Evolutionary conservation across 1,140 invertebrate species (phyloP), one percentile per base, ranked within the genome.

Genomic region (Popillia japonica): DNA sequence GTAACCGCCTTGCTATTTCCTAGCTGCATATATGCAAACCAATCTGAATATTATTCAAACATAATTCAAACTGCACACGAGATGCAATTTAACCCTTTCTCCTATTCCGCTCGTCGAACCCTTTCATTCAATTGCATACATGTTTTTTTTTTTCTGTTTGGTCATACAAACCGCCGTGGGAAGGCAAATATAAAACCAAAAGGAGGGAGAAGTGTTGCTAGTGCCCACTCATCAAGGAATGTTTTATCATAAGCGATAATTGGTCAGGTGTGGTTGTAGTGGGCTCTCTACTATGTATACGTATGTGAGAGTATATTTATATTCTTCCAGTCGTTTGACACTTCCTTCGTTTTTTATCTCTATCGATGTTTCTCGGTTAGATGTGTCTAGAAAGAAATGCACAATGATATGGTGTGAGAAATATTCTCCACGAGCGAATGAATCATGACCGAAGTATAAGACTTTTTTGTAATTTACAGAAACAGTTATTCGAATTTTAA

Each of bases 81-180:
- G 61, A 68, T 68, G 61, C 61, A 68, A 68, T 68, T 68, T 68
- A 68, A 68, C 61, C 61, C 61, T 68, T 68, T 68, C 61, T 68
- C 22, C 22, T 68, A 68, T 68, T 68, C 20, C 10, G 61, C 17
- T 55, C 61, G 61, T 34, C 61, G 22, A 34, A 27, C 17, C 2
- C 61, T 68, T 68, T 68, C 27, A 27, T 68, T 68, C 20, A 68
- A 23, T 17, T 68, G 61, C 27, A 20, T 34, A 20, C 4, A 68
- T 68, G 11, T 68, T 68, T 68, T 68, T 68, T 68, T 68, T 14
- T 68, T 64, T 64, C 61, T 68, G 22, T 68, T 68, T 22, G 27
- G 27, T 9, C 61, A 20, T 27, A 68, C 61, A 68, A 68, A 68
- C 61, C 27, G 61, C 22, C 61, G 61, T 68, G 61, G 61, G 61